Evolutionary conservation across 1,140 invertebrate genomes (phyloP), one percentile per base, ranked within the genome.

Genomic region (Nymphalis io): DNA sequence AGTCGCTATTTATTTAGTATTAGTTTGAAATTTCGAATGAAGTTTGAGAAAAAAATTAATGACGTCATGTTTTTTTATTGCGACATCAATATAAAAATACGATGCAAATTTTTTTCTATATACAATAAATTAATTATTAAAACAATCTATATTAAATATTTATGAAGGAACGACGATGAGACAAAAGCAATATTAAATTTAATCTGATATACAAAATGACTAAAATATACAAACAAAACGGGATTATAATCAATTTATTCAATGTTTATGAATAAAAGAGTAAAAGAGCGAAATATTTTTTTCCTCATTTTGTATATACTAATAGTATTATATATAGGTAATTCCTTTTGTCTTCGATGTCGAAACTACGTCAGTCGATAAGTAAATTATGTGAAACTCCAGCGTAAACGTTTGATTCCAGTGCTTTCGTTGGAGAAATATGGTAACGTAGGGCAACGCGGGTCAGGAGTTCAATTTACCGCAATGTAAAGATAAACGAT

Each of bases 391-490:
- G 60, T 72, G 62, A 63, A 72, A 48, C 18, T 60, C 44, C n/a
- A 60, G 53, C 60, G 55, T 21, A n/a, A 46, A 20, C 20, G n/a
- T 69, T 58, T 69, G 67, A 69, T 69, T 55, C 67, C 53, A 46
- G 67, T 48, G 60, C 57, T 67, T 58, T 66, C 46, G 38, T 68
- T 53, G 51, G 48, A 65, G 59, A 78, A 68, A 68, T 68, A 73
- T 72, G 74, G 58, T 79, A 76, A 73, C 72, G 69, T 64, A 42
- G 57, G 58, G 42, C 69, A 53, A 48, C 70, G 62, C 66, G 70
- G 80, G 79, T 82, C 80, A 79, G 76, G 53, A 71, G 77, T 76
- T 81, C 74, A 77, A 75, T 76, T 61, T 63, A 75, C 79, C 68
- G 75, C 68, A 73, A 70, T 60, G 68, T 73, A 71, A 65, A 80